Evolutionary conservation across 2,888 invertebrate genomes (phyloP).

Genomic region (Drosophila stalkeri): DNA sequence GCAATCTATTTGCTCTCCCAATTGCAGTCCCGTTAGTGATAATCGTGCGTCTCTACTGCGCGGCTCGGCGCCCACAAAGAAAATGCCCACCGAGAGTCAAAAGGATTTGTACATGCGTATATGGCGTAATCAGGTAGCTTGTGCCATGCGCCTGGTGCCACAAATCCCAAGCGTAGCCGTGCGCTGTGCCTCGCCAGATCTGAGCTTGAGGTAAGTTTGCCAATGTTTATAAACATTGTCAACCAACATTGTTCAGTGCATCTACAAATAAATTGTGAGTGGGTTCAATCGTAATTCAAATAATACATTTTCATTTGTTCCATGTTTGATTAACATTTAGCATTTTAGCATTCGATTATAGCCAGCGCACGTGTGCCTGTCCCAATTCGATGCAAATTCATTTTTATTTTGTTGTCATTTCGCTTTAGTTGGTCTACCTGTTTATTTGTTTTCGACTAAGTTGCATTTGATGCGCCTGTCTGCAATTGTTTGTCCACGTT

Average conservation of each 20-base stretch:
- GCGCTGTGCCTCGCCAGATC: slow-evolving; percentile 96
- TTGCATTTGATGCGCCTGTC: slow-evolving; percentile 2
- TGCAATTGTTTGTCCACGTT: slow-evolving; percentile 35
- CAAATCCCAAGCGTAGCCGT: slow-evolving; percentile 94
- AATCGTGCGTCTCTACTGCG: slow-evolving; percentile 97
- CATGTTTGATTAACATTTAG: slow-evolving; percentile 65
- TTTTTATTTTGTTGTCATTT: slow-evolving; percentile 33
- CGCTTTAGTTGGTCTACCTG: slow-evolving; percentile 14
- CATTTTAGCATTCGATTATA: slow-evolving; percentile 52
- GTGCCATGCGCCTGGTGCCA: slow-evolving; percentile 98
- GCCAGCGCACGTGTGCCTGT: slow-evolving; percentile 31
- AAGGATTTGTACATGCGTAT: slow-evolving; percentile 97
- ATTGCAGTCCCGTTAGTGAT: slow-evolving; percentile 95
- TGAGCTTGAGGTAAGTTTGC: slow-evolving; percentile 91
- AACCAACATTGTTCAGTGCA: slow-evolving; percentile 23
- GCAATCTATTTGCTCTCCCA: not conserved
- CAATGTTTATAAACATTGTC: not conserved
- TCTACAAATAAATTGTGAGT: slow-evolving; percentile 6
- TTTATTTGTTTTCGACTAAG: slow-evolving; percentile 39
- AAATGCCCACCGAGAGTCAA: slow-evolving; percentile 93
- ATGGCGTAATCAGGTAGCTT: slow-evolving; percentile 98
- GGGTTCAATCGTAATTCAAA: slow-evolving; percentile 18
- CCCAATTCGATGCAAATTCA: slow-evolving; percentile 19
- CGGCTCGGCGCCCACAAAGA: slow-evolving; percentile 94
- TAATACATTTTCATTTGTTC: slow-evolving; percentile 46